Evolutionary conservation across 1,140 invertebrate genomes (phyloP).

Genomic region (Drosophila parvula): DNA sequence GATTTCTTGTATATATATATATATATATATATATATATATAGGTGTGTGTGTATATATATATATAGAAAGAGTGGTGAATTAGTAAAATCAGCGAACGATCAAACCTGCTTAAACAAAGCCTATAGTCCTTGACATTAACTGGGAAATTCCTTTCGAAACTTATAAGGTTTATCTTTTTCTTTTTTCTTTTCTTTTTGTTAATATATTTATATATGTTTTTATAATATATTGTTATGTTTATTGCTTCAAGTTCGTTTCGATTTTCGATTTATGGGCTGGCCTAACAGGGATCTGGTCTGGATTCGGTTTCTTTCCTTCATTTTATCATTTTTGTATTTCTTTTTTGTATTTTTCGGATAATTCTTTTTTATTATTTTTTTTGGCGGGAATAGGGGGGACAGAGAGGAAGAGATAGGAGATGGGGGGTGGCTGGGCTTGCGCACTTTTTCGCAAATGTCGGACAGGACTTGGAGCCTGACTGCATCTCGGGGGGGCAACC

Average conservation of each 20-base stretch:
- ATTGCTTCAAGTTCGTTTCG: constrained; percentile 26
- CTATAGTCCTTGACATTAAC: constrained; percentile 61
- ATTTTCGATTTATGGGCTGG: constrained; percentile 18
- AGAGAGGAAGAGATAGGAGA: constrained; percentile 16
- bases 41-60: constrained; percentile 9
- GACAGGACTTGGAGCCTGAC: constrained; percentile 5
- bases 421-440: not conserved
- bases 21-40: constrained; percentile 37
- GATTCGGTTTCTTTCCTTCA: constrained; percentile 6
- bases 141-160: constrained; percentile 20
- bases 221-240: constrained; percentile 16
- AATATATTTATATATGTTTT: not conserved
- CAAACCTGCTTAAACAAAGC: constrained; percentile 59
- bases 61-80: constrained; percentile 25
- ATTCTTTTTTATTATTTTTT: not conserved
- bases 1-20: constrained; percentile 24
- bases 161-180: constrained; percentile 5
- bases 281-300: constrained; percentile 14
- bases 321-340: constrained; percentile 9
- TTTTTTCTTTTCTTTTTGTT: constrained; percentile 17
- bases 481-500: constrained; percentile 12
- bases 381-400: not conserved
- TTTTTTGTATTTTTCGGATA: not conserved
- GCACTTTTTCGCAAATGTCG: constrained; percentile 3
- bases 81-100: constrained; percentile 83